These are phyloP conservation scores for Cyprinodon brontotheroides DNA, from an alignment of 2,113 vertebrate species.

Conservation along the genomic window DNA sequence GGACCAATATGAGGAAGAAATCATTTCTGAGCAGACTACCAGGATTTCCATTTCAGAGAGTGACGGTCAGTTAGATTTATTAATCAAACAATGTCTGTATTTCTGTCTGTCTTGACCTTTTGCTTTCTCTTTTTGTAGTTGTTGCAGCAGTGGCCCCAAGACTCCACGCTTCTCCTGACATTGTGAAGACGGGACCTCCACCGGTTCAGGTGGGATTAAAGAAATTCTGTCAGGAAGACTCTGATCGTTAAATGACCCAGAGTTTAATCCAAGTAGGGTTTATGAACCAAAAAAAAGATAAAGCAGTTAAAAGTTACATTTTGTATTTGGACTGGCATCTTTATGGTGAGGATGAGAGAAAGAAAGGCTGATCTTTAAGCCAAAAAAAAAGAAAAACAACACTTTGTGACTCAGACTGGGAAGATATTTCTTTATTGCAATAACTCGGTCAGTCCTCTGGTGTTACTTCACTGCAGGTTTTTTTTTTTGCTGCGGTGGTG, in stretches of 20 bases:
- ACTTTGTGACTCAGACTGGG: not conserved
- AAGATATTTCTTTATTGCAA: not conserved
- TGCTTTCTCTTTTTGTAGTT: not conserved
- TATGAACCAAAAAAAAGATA: not conserved
- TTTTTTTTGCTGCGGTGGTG: not conserved
- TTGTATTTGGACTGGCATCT: not conserved
- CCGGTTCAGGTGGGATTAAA: conserved; percentile 56
- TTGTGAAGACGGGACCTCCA: conserved; percentile 22
- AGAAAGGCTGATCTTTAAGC: not conserved
- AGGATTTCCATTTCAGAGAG: not conserved
- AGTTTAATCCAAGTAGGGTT: not conserved
- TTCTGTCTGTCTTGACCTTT: not conserved
- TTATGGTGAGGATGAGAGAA: not conserved
- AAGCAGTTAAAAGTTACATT: not conserved
- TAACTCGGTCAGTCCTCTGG: conserved; percentile 14
- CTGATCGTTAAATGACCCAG: not conserved
- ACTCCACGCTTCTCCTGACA: not conserved
- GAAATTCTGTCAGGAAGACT: not conserved
- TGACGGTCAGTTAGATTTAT: conserved; percentile 27
- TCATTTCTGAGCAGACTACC: not conserved
- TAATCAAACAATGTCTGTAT: not conserved
- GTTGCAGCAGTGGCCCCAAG: not conserved
- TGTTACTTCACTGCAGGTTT: not conserved
- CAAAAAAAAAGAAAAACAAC: not conserved
- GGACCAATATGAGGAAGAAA: conserved; percentile 20